phyloP scores from a whole-genome alignment of 92 coral and sea anemone species.

The Porites divaricata region DNA sequence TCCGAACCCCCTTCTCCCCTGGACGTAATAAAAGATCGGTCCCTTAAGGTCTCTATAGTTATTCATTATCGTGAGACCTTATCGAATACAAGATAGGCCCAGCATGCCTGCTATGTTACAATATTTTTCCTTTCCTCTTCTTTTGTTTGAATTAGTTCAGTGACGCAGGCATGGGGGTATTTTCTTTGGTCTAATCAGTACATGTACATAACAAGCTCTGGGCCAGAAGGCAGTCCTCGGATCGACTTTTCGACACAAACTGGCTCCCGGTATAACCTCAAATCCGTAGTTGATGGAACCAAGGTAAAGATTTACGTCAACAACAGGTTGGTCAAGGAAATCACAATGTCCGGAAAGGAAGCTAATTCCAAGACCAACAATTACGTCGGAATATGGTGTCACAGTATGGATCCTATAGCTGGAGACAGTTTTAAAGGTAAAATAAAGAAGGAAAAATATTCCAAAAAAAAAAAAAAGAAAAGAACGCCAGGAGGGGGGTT shows the following conservation, averaged over 20 bases:
- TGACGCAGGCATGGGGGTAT: slow-evolving; percentile 1
- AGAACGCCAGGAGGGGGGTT: no score
- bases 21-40: no score
- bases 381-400: slow-evolving; percentile 72
- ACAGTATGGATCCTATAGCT: slow-evolving; percentile 19
- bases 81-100: no score
- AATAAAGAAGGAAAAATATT: no score
- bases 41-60: no score
- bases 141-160: neutral
- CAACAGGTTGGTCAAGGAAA: slow-evolving; percentile 15
- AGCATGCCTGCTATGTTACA: no score
- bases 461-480: no score
- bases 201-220: slow-evolving; percentile 43
- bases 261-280: slow-evolving; percentile 48
- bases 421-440: slow-evolving; percentile 48
- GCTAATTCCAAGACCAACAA: slow-evolving; percentile 52
- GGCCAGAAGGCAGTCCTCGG: slow-evolving; percentile 43
- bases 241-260: slow-evolving; percentile 30
- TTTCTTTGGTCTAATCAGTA: neutral
- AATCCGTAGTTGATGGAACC: slow-evolving; percentile 49
- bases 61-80: no score
- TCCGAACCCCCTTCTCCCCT: no score
- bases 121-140: no score
- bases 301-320: slow-evolving; percentile 20
- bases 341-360: slow-evolving; percentile 62